Evolutionary conservation across 2,888 invertebrate species (phyloP), one percentile per base, ranked within the genome.

Genomic region (Exephanes ischioxanthus): DNA sequence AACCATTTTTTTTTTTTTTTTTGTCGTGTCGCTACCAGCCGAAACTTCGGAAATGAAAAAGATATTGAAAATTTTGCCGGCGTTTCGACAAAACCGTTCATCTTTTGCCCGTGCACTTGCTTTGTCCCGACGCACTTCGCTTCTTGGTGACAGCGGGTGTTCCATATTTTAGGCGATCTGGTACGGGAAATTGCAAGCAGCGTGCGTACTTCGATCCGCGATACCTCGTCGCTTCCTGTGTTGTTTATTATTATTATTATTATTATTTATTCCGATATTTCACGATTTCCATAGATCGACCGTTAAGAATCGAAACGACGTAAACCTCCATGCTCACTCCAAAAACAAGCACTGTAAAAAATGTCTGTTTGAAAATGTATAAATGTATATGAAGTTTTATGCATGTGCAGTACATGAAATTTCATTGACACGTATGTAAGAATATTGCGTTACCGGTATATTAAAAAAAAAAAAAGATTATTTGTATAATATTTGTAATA

Each of bases 41-140:
- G 80, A 83, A 84, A 86, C 79, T 83, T 87, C 86, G 84, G 84
- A 87, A 87, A 87, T 87, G 75, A 26, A 72, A 79, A 82, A 82
- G 82, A 83, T 83, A 86, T 84, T 80, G 81, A 86, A 86, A 84
- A 86, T 86, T 80, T 26, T 45, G 51, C 45, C 22, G 22, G 41
- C 76, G 30, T 51, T 48, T 68, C 63, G 63, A 48, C 58, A 45
- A 51, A 48, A 48, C 33, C 48, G 6, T 58, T 61, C 48, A 26
- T 72, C 41, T 53, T 37, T 37, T 26, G 37, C 41, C 41, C 16
- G 26, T 11, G 30, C 58, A 48, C 51, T 53, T 61, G 30, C 41
- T 45, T 22, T 45, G 41, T 9, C 33, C 30, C 30, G 0, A 53
- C 22, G 66, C 26, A 53, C 67, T 67, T 55, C 30, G 4, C 0